These are phyloP conservation scores for Acromyrmex echinatior DNA, from an alignment of 1,140 invertebrate genomes.

Conservation along the genomic window DNA sequence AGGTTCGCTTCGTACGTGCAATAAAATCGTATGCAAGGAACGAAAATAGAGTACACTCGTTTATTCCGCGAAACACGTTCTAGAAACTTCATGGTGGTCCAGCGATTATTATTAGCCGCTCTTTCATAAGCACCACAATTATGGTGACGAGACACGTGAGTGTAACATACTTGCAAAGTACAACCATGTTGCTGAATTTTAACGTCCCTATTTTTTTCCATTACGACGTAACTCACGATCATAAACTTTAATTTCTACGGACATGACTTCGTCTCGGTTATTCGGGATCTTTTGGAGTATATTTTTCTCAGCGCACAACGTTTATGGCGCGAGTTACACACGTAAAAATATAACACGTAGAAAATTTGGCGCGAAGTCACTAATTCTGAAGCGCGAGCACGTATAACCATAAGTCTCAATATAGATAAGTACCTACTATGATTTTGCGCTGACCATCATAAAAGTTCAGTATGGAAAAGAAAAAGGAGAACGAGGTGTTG, in stretches of 20 bases:
- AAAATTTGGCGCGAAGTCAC: constrained; percentile 57
- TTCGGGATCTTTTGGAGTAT: neutral
- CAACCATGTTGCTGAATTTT: constrained; percentile 29
- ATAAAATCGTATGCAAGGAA: constrained; percentile 19
- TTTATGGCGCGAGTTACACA: constrained; percentile 37
- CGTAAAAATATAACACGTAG: constrained; percentile 60
- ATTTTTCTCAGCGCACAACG: neutral
- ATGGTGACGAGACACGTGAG: constrained; percentile 1
- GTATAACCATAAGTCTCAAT: constrained; percentile 73
- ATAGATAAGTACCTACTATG: constrained; percentile 63
- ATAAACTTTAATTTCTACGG: constrained; percentile 52
- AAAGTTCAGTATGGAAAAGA: constrained; percentile 15
- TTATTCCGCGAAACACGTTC: constrained; percentile 11
- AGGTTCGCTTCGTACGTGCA: constrained; percentile 19
- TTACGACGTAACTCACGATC: constrained; percentile 23
- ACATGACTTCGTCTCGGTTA: neutral
- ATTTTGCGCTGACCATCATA: constrained; percentile 65
- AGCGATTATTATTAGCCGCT: constrained; percentile 53
- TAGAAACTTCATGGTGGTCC: constrained; percentile 42
- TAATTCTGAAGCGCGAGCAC: constrained; percentile 69
- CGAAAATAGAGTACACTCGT: constrained; percentile 31
- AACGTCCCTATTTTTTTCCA: constrained; percentile 19
- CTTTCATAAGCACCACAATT: constrained; percentile 31
- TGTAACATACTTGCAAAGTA: neutral
- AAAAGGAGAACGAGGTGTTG: constrained; percentile 15